Base-by-base conservation (phyloP, 1,140 invertebrate genomes). In the Nixonia krombeini region DNA sequence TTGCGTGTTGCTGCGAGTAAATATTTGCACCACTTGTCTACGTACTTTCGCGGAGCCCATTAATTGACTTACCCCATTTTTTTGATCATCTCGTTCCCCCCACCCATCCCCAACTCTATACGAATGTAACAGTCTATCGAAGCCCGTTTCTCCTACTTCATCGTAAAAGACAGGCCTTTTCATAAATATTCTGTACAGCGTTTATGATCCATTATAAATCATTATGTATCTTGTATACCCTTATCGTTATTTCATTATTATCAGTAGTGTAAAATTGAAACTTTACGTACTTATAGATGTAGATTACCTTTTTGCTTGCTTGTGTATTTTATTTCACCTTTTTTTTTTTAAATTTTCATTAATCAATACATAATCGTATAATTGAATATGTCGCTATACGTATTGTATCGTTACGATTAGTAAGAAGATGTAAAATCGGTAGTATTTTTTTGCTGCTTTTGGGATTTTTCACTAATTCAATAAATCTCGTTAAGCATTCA, bases 371-470 rank as follows among this genome's bases (percentile, higher is more conserved):
- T 79, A 79, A 79, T 79, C 67, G 76, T 80, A 79, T 80, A 79
- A 84, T 83, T 82, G 75, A 83, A 76, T 83, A 82, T 78, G 76
- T 79, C 72, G 70, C 76, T 84, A 84, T 82, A 84, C 80, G 76
- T 83, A 82, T 72, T 76, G 73, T 73, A 81, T 83, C 73, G 65
- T 83, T 84, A 83, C 77, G 78, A 79, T 82, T 84, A 85, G 81
- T 85, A 85, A 84, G 83, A 85, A 84, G 84, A 82, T 85, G 82
- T 85, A 85, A 85, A 85, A 85, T 85, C 79, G 83, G 79, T 84
- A 84, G 80, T 78, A 73, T 78, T 74, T 71, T 73, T 72, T 63
- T 75, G 58, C 62, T 75, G 74, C 67, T 76, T 71, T 71, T 59
- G 57, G 62, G 62, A 71, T 71, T 70, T 57, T 80, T 74, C 70